A percentile compares a stretch with the other conserved stretches of the same genome.
These are phyloP conservation scores for Tichodroma muraria DNA, from an alignment of 2,113 vertebrate species.

Conservation along the genomic window DNA sequence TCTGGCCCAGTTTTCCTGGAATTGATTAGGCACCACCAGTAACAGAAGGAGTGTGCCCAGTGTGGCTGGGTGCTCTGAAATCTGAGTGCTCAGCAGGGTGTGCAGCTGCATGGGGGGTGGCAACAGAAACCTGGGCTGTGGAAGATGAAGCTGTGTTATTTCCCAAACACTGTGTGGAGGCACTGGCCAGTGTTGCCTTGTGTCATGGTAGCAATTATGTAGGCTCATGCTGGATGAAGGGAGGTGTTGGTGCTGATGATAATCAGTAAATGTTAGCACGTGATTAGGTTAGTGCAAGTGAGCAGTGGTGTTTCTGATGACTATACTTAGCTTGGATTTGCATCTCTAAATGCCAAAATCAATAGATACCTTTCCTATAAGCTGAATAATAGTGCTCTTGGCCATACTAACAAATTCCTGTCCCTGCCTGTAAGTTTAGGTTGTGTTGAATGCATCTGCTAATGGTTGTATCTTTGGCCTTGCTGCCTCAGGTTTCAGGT, in stretches of 20 bases:
- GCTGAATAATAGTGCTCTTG: neutral
- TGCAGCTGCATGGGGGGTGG: neutral
- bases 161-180: no score
- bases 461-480: neutral
- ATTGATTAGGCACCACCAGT: no score
- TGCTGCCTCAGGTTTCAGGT: neutral
- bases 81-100: rapidly evolving
- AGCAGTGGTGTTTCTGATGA: neutral
- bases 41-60: neutral
- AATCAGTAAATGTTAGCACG: neutral
- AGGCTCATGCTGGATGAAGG: neutral
- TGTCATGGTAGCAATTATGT: rapidly evolving
- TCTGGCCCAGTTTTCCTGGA: neutral
- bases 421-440: neutral
- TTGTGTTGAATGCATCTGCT: neutral
- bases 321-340: neutral
- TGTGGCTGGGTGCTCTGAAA: neutral
- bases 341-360: neutral
- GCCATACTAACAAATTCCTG: neutral
- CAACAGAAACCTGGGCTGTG: neutral
- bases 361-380: neutral
- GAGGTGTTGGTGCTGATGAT: neutral
- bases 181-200: no score
- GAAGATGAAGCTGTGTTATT: neutral
- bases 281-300: no score